Evolutionary conservation across 1,140 invertebrate genomes (phyloP), one percentile per base, ranked within the genome.

Genomic region (Meloidogyne exigua): DNA sequence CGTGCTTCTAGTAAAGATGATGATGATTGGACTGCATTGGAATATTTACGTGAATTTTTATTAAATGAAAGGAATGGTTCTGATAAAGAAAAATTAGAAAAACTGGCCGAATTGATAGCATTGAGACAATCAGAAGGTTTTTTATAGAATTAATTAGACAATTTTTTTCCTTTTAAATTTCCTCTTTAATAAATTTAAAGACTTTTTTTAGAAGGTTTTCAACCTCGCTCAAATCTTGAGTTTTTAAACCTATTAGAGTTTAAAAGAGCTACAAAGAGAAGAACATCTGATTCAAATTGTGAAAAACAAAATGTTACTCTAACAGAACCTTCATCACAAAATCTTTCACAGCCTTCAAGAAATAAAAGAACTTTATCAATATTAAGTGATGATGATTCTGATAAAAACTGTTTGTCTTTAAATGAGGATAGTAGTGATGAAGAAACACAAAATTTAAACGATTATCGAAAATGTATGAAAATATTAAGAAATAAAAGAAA

Each of bases 371-470:
- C 12, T 62, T 25, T 68, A 21, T 21, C 66, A 18, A 64, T 73
- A 36, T 39, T 39, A 65, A 64, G 28, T 25, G 28, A 57, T 26
- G 28, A 57, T 26, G 15, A 18, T 21, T 73, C 57, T 9, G 42
- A 25, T 32, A 68, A 68, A 62, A 39, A 73, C 23, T 57, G 18
- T 57, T n/a, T 57, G 57, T 39, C 9, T 39, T 39, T 39, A 39
- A 39, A 39, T 39, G 36, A 39, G 9, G 0, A n/a, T 13, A 26
- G 57, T 62, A 64, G 21, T 64, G 57, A 57, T 21, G 71, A 73
- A 63, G 71, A 73, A 65, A 73, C 57, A 32, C 71, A 36, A 23
- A 73, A 73, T 73, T 65, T 73, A 65, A 32, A 73, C 12, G 71
- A 73, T 63, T 73, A 73, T 32, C 39, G 71, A 42, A 62, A 36